A percentile compares a stretch with the other conserved stretches of the same genome.
These are phyloP conservation scores for Diorhabda elongata DNA, from an alignment of 1,140 invertebrate species.

Conservation along the genomic window DNA sequence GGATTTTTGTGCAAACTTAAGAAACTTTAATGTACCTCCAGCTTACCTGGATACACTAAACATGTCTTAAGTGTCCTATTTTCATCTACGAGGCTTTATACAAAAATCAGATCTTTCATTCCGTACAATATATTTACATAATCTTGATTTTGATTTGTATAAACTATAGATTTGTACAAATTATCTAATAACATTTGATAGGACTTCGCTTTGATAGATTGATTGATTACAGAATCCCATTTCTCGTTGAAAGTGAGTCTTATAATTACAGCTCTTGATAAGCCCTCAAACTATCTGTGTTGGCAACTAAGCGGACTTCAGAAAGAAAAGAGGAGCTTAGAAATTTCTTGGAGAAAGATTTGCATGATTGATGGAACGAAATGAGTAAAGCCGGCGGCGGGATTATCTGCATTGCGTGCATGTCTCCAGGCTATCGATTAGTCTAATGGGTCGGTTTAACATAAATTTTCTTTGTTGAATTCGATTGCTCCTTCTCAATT, in stretches of 20 bases:
- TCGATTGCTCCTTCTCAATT: not conserved
- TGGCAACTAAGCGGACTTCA: slow-evolving; percentile 7
- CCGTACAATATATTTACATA: too few species aligned
- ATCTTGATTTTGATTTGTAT: too few species aligned
- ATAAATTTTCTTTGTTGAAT: slow-evolving; percentile 30
- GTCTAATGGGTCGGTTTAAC: slow-evolving; percentile 25
- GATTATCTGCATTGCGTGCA: slow-evolving; percentile 41
- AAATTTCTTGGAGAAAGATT: slow-evolving; percentile 16
- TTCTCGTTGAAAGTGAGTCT: not conserved
- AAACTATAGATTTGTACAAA: not conserved
- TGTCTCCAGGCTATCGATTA: slow-evolving; percentile 36
- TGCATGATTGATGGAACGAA: slow-evolving; percentile 38
- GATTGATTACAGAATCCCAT: not conserved
- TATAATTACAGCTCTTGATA: slow-evolving; percentile 2
- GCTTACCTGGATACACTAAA: too few species aligned
- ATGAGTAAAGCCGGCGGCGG: slow-evolving; percentile 29
- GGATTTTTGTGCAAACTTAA: too few species aligned
- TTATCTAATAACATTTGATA: not conserved
- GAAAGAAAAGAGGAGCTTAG: not conserved
- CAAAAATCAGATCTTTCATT: too few species aligned
- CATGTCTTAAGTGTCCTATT: too few species aligned
- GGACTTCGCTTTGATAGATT: not conserved
- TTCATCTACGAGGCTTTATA: too few species aligned
- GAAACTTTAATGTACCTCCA: too few species aligned
- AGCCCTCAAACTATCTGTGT: slow-evolving; percentile 1